Percentiles rank a stretch among this genome's conserved stretches.
phyloP scores from a whole-genome alignment of 2,113 vertebrate species.

The Vireo altiloquus region DNA sequence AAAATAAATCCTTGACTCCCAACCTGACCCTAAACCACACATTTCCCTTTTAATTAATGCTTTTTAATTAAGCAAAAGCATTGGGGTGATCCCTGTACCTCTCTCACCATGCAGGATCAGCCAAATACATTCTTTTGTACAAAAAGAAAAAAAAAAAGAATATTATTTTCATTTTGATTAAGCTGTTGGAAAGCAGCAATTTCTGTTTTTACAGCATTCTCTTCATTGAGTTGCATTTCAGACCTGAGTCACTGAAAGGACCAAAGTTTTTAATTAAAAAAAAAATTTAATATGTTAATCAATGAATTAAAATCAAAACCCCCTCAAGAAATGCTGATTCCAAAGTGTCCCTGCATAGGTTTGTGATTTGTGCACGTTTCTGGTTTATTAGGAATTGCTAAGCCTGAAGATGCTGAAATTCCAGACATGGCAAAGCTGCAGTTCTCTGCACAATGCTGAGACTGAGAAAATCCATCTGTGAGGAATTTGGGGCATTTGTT shows the following conservation, averaged over 20 bases:
- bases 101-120: neutral
- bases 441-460: neutral
- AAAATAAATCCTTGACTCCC: neutral
- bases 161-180: neutral
- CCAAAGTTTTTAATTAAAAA: neutral
- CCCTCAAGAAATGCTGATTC: neutral
- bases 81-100: neutral
- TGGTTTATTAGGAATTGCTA: neutral
- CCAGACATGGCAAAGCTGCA: neutral
- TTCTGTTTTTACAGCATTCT: neutral
- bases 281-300: neutral
- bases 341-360: neutral
- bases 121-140: slow-evolving; percentile 2
- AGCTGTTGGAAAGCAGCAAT: neutral
- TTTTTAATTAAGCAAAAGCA: neutral
- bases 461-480: neutral
- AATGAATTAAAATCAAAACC: neutral
- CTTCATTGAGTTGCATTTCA: neutral
- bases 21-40: neutral
- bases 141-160: neutral
- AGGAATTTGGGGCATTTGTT: neutral
- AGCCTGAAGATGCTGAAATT: neutral
- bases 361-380: neutral
- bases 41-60: neutral
- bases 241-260: neutral